Conservation (phyloP, 2,113 vertebrate genomes). For the Grammomys dolichurus region DNA sequence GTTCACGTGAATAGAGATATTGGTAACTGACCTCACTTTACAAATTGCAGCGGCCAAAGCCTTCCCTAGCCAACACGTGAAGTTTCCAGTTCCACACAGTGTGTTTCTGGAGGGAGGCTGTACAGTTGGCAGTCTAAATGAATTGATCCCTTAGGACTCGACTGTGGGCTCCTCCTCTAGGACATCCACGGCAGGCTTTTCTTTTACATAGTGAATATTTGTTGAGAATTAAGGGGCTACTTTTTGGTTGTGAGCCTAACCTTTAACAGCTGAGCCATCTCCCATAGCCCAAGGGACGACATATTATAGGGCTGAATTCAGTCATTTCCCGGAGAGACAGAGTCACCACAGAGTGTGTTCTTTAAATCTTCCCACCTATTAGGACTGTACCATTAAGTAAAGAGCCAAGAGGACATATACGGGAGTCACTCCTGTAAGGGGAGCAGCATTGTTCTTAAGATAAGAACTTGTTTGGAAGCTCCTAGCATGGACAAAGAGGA, state of each 20-base stretch:
- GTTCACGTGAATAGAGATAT: neutral
- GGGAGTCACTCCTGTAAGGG: neutral
- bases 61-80: neutral
- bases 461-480: neutral
- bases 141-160: accelerated
- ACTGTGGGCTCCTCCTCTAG: neutral
- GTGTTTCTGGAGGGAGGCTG: neutral
- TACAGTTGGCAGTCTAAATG: neutral
- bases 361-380: neutral
- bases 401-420: neutral
- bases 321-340: neutral
- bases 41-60: neutral
- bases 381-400: neutral
- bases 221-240: neutral
- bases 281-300: too few relatives aligned
- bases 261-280: too few relatives aligned
- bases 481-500: neutral
- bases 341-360: neutral
- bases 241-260: neutral
- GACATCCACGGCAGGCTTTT: neutral
- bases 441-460: neutral
- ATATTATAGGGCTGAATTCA: neutral
- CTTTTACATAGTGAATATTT: neutral
- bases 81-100: neutral
- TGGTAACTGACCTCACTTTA: neutral